phyloP scores from a whole-genome alignment of 1,140 invertebrate species.

The Drosophila biarmipes region DNA sequence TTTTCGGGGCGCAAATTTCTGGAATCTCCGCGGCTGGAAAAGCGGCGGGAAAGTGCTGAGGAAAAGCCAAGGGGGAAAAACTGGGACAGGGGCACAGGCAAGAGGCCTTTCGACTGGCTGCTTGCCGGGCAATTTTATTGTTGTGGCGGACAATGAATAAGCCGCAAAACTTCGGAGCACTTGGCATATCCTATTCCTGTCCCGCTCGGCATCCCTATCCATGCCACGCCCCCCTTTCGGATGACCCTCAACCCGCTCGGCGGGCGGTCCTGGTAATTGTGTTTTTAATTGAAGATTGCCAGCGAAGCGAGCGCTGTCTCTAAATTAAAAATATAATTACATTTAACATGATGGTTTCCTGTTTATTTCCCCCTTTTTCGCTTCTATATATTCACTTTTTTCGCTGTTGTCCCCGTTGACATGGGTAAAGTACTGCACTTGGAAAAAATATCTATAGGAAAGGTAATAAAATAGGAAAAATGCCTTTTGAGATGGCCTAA shows the following conservation, averaged over 20 bases:
- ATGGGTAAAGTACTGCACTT: slow-evolving; percentile 16
- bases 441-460: neutral
- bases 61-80: slow-evolving; percentile 10
- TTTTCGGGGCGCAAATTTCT: slow-evolving; percentile 68
- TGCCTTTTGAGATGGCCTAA: too few relatives aligned
- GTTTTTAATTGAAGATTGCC: slow-evolving; percentile 80
- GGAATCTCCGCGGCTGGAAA: slow-evolving; percentile 9
- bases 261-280: slow-evolving; percentile 70
- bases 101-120: slow-evolving; percentile 32
- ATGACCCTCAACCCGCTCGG: slow-evolving; percentile 31
- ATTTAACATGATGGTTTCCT: slow-evolving; percentile 75
- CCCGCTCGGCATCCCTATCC: slow-evolving; percentile 11
- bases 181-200: slow-evolving; percentile 80
- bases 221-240: neutral
- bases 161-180: slow-evolving; percentile 77
- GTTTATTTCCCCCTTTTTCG: slow-evolving; percentile 34
- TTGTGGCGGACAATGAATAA: slow-evolving; percentile 79
- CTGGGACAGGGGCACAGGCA: neutral
- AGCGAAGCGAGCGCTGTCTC: slow-evolving; percentile 56
- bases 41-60: neutral
- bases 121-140: slow-evolving; percentile 56
- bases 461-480: too few relatives aligned
- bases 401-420: slow-evolving; percentile 9
- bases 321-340: slow-evolving; percentile 83
- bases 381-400: slow-evolving; percentile 21